phyloP scores from a whole-genome alignment of 2,113 vertebrate species.

The Alligator sinensis region DNA sequence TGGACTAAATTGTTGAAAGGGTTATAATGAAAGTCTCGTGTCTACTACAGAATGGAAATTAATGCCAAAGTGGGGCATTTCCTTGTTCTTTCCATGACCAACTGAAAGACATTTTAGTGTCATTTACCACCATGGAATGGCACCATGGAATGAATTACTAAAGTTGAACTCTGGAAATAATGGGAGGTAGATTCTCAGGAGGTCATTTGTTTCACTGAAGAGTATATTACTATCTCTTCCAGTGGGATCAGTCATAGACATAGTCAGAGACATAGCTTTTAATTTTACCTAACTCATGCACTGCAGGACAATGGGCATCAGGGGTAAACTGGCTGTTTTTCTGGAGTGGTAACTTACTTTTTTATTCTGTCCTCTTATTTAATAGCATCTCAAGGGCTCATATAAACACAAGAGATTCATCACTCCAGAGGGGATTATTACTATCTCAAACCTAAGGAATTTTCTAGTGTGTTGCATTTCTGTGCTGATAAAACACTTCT shows the following conservation, averaged over 20 bases:
- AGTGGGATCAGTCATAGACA: not conserved
- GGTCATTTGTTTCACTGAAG: not conserved
- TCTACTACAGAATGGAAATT: not conserved
- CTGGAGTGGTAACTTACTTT: not conserved
- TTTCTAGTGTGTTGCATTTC: not conserved
- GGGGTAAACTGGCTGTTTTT: not conserved
- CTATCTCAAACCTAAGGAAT: not conserved
- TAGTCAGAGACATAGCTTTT: rapidly evolving
- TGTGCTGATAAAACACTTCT: not conserved
- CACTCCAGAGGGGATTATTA: not conserved
- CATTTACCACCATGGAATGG: not conserved
- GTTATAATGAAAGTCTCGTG: not conserved
- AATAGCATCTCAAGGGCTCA: not conserved
- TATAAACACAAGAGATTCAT: not conserved
- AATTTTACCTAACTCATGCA: not conserved
- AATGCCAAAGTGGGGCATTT: not conserved
- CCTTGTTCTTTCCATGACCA: not conserved
- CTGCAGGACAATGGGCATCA: not conserved
- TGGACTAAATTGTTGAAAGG: not conserved
- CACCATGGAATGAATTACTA: not conserved
- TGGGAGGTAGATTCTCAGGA: not conserved
- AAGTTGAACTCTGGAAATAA: not conserved
- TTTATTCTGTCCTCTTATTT: not conserved
- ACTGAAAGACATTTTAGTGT: not conserved
- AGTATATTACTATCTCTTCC: not conserved